Evolutionary conservation across 1,140 invertebrate species (phyloP), one percentile per base, ranked within the genome.

Genomic region (Hycleus cichorii): DNA sequence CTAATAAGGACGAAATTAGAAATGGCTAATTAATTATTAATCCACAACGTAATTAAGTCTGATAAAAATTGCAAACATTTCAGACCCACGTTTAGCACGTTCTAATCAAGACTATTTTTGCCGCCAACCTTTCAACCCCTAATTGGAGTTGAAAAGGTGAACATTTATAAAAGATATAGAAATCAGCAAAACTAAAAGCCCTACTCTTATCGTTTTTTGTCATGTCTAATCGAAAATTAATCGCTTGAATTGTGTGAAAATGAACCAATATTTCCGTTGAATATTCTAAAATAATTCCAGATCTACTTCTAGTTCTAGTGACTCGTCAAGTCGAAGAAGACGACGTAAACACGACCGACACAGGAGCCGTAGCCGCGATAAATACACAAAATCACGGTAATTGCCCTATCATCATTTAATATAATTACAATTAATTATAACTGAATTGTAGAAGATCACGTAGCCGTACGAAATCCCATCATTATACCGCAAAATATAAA

Each of bases 271-370:
- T 18, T 18, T 18, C 18, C 1, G 18, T 18, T 18, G 2, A 18
- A 18, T 18, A 18, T 18, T 32, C 7, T 32, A 32, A 5, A 32
- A 32, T 32, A 32, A 32, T 32, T 32, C 8, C 42, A 68, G 64
- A 63, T 69, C 68, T 40, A 68, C 58, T 43, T 70, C 68, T 27
- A 61, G 65, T 51, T 68, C 68, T n/a, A 59, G 59, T 32, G 59
- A 61, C 18, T 65, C 65, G 10, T 59, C 60, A 61, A 67, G 57
- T 59, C 61, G 45, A 47, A 49, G 51, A 12, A 64, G 57, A 27
- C 64, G 56, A 27, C 53, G 61, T 12, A 50, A 57, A 32, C 32
- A 32, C 4, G 32, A 32, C 7, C 32, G 32, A 32, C 59, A 60
- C 6, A 59, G 57, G 55, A 67, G 60, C 11, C 58, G 61, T 8